Conservation (phyloP, 2,797 vertebrate species). For the Galaxias olidus region DNA sequence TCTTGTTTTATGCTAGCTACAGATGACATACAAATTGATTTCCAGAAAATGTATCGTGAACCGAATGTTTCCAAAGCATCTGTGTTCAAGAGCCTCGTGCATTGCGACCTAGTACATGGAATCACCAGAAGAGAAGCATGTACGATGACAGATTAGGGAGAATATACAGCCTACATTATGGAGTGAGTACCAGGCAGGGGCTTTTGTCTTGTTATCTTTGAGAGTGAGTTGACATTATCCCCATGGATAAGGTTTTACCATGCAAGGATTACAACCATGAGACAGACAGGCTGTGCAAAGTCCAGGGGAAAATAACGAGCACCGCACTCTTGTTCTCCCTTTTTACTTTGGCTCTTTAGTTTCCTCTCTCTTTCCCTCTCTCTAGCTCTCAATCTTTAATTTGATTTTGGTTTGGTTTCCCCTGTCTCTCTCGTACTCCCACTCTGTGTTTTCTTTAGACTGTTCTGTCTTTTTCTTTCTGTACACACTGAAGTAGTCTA, state of each 20-base stretch:
- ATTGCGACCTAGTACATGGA: slow-evolving; percentile 45
- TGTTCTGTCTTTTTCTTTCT: slow-evolving; percentile 9
- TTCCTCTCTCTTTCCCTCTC: slow-evolving; percentile 21
- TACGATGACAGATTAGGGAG: slow-evolving; percentile 65
- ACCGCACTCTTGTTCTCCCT: slow-evolving; percentile 40
- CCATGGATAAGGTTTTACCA: slow-evolving; percentile 70
- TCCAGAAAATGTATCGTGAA: no score
- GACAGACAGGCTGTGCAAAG: slow-evolving; percentile 53
- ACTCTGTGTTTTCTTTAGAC: slow-evolving; percentile 22
- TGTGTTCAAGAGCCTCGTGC: slow-evolving; percentile 47
- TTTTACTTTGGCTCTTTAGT: slow-evolving; percentile 26
- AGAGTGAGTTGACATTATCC: slow-evolving; percentile 74
- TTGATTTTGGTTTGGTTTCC: slow-evolving; percentile 24
- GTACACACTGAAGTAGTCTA: no score
- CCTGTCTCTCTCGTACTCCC: slow-evolving; percentile 35
- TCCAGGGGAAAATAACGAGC: slow-evolving; percentile 55
- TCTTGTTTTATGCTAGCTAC: no score
- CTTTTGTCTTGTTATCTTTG: slow-evolving; percentile 71
- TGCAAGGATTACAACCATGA: slow-evolving; percentile 68
- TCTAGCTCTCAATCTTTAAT: slow-evolving; percentile 4
- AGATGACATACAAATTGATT: no score
- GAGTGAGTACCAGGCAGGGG: slow-evolving; percentile 45
- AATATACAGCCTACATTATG: slow-evolving; percentile 56
- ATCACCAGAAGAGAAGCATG: slow-evolving; percentile 56
- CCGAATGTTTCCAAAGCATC: slow-evolving; percentile 5